Percentiles rank a stretch among this genome's conserved stretches.
These are phyloP conservation scores for Pleuronectes platessa DNA, from an alignment of 2,113 vertebrate genomes.

Conservation along the genomic window DNA sequence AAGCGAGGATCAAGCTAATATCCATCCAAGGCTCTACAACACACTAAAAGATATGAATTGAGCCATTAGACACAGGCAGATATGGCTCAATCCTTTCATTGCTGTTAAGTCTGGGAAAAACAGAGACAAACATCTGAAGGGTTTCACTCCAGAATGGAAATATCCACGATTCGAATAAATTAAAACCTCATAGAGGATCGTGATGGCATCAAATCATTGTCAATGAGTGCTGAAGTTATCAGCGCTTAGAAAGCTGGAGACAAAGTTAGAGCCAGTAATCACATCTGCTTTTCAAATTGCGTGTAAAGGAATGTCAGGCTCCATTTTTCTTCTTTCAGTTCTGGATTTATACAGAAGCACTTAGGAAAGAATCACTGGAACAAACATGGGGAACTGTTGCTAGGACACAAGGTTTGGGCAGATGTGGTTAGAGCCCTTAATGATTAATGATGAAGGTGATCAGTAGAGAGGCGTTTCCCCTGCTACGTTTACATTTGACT, in stretches of 20 bases:
- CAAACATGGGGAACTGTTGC: slow-evolving; percentile 15
- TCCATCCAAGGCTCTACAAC: slow-evolving; percentile 56
- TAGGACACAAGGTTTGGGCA: slow-evolving; percentile 1
- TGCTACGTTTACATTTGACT: slow-evolving; percentile 31
- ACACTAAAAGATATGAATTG: slow-evolving; percentile 56
- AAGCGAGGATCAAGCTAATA: slow-evolving; percentile 54
- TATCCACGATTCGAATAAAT: slow-evolving; percentile 42
- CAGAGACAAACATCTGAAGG: slow-evolving; percentile 33
- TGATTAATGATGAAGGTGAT: slow-evolving; percentile 26
- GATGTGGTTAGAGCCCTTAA: slow-evolving; percentile 19
- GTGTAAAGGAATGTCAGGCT: slow-evolving; percentile 10
- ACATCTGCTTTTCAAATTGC: slow-evolving; percentile 20
- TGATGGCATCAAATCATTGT: slow-evolving; percentile 28
- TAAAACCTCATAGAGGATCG: slow-evolving; percentile 20
- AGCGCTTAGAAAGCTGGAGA: slow-evolving; percentile 7
- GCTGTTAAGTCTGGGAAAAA: slow-evolving; percentile 28
- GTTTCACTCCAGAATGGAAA: slow-evolving; percentile 50
- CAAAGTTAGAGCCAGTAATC: slow-evolving; percentile 3
- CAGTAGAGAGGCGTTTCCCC: slow-evolving; percentile 21
- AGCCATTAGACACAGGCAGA: slow-evolving; percentile 56
- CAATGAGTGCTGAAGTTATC: slow-evolving; percentile 19
- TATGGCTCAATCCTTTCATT: slow-evolving; percentile 45
- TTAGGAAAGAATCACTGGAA: slow-evolving; percentile 1
- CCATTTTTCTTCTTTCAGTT: not conserved
- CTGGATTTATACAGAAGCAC: not conserved